These are phyloP conservation scores for Pipistrellus nathusii DNA, from an alignment of 2,797 vertebrate species.

Conservation along the genomic window DNA sequence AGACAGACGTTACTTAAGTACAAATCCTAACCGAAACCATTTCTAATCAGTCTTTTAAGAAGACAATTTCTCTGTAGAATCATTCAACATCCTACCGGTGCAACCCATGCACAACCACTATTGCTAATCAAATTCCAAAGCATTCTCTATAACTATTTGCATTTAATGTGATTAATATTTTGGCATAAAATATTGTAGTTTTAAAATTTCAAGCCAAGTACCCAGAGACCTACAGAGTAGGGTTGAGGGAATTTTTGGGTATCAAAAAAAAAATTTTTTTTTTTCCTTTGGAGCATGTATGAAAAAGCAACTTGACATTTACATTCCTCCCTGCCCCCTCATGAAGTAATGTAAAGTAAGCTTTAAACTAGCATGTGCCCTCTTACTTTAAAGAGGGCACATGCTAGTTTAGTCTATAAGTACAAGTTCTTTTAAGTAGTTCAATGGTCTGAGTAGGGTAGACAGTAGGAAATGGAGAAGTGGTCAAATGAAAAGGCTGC, in stretches of 20 bases:
- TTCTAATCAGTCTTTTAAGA: constrained; percentile 54
- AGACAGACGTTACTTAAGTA: neutral
- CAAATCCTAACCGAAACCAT: constrained; percentile 1
- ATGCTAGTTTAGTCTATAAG: neutral
- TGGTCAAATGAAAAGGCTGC: neutral
- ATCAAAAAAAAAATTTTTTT: neutral
- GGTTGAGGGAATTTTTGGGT: neutral
- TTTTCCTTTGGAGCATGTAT: neutral
- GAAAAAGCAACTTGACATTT: constrained; percentile 41
- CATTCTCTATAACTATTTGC: constrained; percentile 1
- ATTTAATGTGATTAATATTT: constrained; percentile 19
- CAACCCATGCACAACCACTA: neutral
- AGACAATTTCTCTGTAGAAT: constrained; percentile 43
- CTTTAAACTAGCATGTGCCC: constrained; percentile 31
- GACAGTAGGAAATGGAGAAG: neutral
- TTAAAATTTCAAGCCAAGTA: constrained; percentile 32
- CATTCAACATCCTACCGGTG: neutral
- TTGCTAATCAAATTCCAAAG: constrained; percentile 11
- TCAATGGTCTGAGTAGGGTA: neutral
- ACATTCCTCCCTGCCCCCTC: neutral
- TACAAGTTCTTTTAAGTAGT: constrained; percentile 31
- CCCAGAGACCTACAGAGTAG: constrained; percentile 30
- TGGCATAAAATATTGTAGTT: constrained; percentile 38
- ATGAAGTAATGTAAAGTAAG: neutral
- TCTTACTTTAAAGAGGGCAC: neutral